phyloP scores from a whole-genome alignment of 2,888 invertebrate genomes.

The Rhagonycha fulva region DNA sequence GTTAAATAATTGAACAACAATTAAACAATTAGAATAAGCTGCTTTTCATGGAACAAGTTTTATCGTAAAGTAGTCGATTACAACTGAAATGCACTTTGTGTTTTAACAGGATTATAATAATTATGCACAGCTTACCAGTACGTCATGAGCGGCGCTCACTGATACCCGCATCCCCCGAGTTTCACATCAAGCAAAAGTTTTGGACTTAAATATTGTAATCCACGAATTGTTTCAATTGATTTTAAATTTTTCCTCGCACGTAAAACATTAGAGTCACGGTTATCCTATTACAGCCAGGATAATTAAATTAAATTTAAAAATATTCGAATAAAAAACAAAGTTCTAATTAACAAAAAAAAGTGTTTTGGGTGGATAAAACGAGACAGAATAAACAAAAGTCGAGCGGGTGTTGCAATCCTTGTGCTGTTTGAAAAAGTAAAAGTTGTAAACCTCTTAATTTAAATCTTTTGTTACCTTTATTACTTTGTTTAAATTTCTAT shows the following conservation, averaged over 20 bases:
- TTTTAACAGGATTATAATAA: constrained; percentile 1
- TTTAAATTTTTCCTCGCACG: neutral
- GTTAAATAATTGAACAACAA: neutral
- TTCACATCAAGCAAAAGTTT: neutral
- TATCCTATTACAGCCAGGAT: neutral
- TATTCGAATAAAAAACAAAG: neutral
- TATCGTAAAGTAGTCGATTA: neutral
- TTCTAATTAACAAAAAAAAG: neutral
- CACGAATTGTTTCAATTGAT: neutral
- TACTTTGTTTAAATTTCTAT: neutral
- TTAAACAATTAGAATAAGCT: neutral
- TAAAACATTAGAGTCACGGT: neutral
- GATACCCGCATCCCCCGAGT: neutral
- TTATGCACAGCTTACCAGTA: neutral
- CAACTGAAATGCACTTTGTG: neutral
- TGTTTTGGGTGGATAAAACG: neutral
- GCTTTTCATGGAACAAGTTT: neutral
- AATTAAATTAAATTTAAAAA: neutral
- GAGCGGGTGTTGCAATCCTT: neutral
- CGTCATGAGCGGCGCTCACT: neutral
- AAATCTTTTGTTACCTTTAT: neutral
- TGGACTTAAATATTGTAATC: neutral
- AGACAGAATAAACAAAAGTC: neutral
- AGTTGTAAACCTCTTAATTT: neutral
- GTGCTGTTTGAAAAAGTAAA: neutral